Evolutionary conservation across 2,888 invertebrate species (phyloP).

Genomic region (Melitaea athalia): DNA sequence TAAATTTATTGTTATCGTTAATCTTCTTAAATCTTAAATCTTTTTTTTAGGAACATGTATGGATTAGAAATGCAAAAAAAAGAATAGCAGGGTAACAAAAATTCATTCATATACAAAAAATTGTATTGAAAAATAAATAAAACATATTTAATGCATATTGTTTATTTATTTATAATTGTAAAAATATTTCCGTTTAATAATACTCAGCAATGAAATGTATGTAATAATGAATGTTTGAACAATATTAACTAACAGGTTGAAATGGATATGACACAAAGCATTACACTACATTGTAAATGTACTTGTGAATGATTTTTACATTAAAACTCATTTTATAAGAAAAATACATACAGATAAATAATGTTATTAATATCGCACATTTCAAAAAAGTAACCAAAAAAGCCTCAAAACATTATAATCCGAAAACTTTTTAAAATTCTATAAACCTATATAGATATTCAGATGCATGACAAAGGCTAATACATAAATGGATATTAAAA

Average conservation of each 20-base stretch:
- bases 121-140: constrained; percentile 9
- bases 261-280: neutral
- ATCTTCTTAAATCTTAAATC: too few species aligned
- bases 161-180: constrained; percentile 10
- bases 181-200: neutral
- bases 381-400: neutral
- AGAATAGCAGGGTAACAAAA: too few species aligned
- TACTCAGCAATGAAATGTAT: neutral
- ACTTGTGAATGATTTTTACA: neutral
- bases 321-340: neutral
- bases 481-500: neutral
- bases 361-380: neutral
- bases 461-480: neutral
- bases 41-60: constrained; percentile 59
- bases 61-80: constrained; percentile 37
- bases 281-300: neutral
- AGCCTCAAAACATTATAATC: neutral
- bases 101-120: neutral
- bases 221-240: neutral
- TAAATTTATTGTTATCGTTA: constrained; percentile 37
- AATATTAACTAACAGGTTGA: neutral
- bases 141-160: constrained; percentile 20
- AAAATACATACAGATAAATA: neutral
- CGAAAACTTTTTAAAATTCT: too few species aligned
- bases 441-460: too few species aligned